These are phyloP conservation scores for Drosophila murphyi DNA, from an alignment of 1,140 invertebrate species.

Conservation along the genomic window DNA sequence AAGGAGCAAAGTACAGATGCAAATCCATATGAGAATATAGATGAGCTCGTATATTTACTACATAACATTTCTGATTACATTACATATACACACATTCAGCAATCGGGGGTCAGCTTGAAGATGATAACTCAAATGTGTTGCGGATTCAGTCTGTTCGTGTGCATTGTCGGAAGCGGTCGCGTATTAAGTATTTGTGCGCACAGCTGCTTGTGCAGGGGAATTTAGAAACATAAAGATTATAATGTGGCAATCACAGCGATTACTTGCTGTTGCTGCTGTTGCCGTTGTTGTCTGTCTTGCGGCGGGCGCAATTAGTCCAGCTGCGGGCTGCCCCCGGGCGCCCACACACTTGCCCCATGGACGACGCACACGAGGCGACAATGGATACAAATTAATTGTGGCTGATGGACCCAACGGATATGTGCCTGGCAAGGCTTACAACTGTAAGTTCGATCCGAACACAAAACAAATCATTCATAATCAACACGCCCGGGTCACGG, in stretches of 20 bases:
- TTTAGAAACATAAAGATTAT: conserved; percentile 40
- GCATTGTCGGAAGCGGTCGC: conserved; percentile 50
- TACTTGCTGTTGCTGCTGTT: not conserved
- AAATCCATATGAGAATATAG: not conserved
- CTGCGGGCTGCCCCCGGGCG: conserved; percentile 72
- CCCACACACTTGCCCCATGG: conserved; percentile 80
- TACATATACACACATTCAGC: conserved; percentile 18
- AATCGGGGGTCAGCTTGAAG: conserved; percentile 16
- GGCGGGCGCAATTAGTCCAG: conserved; percentile 65
- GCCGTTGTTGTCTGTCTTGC: conserved; percentile 47
- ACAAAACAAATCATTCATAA: conserved; percentile 47
- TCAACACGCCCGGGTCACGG: conserved; percentile 39
- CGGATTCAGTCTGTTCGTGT: conserved; percentile 50
- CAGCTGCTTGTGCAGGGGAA: conserved; percentile 17
- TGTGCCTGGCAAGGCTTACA: conserved; percentile 91
- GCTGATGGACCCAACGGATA: conserved; percentile 91
- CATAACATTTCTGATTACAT: not conserved
- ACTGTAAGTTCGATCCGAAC: conserved; percentile 86
- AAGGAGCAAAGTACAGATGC: conserved; percentile 39
- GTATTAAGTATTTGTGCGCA: conserved; percentile 12
- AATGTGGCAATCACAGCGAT: conserved; percentile 60
- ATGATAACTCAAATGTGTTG: conserved; percentile 34
- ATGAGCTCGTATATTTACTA: not conserved
- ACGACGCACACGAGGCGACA: conserved; percentile 88
- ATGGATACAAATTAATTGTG: conserved; percentile 91